Percentiles rank a stretch among this genome's conserved stretches.
Evolutionary conservation across 2,113 vertebrate species (phyloP).

Genomic region (Lampris incognitus): DNA sequence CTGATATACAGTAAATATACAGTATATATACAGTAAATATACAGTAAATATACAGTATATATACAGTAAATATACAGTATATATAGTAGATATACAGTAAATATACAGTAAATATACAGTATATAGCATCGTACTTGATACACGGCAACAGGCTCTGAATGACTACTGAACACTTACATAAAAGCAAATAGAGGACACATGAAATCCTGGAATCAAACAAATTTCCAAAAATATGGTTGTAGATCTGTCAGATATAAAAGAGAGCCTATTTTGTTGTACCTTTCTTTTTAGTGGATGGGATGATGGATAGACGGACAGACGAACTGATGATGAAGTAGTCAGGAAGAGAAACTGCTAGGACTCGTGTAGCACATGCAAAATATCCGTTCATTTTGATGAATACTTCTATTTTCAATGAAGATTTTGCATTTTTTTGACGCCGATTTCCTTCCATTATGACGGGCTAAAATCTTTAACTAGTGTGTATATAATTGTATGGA

Average conservation of each 20-base stretch:
- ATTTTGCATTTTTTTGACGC: constrained; percentile 31
- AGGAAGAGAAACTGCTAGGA: not conserved
- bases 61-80: too few species aligned
- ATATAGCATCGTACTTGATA: not conserved
- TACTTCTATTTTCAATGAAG: constrained; percentile 30
- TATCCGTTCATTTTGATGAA: constrained; percentile 45
- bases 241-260: not conserved
- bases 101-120: not conserved
- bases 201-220: too few species aligned
- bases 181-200: constrained; percentile 38
- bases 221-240: constrained; percentile 3
- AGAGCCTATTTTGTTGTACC: not conserved
- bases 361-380: constrained; percentile 28
- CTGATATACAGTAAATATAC: too few species aligned
- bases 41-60: too few species aligned
- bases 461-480: constrained; percentile 43
- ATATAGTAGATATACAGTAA: too few species aligned
- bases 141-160: not conserved
- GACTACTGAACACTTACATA: constrained; percentile 2
- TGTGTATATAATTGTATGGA: constrained; percentile 63
- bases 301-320: constrained; percentile 8
- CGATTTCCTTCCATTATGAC: constrained; percentile 44
- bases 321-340: not conserved
- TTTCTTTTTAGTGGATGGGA: constrained; percentile 17
- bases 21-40: too few species aligned